A percentile compares a stretch with the other conserved stretches of the same genome.
phyloP scores from a whole-genome alignment of 2,888 invertebrate genomes.

The Papilio elwesi region DNA sequence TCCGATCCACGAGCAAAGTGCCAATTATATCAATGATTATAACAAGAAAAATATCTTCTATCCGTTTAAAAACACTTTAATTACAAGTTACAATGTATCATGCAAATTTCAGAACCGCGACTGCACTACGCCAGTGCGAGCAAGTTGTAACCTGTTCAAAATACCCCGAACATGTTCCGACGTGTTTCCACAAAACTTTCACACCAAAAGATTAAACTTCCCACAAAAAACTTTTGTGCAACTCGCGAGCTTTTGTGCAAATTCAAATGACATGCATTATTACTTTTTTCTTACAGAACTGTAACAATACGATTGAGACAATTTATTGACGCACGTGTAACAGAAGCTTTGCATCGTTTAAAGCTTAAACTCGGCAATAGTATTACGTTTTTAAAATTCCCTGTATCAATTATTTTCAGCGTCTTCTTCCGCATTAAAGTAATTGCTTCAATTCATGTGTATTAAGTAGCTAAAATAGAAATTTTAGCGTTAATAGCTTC shows the following conservation, averaged over 20 bases:
- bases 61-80: neutral
- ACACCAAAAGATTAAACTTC: constrained; percentile 9
- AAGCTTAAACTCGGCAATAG: neutral
- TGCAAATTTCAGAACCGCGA: constrained; percentile 10
- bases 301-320: constrained; percentile 15
- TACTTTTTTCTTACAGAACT: constrained; percentile 20
- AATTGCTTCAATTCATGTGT: neutral
- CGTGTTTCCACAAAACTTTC: constrained; percentile 35
- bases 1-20: neutral
- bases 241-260: constrained; percentile 20
- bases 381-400: neutral
- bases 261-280: constrained; percentile 28
- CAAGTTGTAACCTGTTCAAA: constrained; percentile 38
- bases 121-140: neutral
- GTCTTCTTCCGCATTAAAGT: neutral
- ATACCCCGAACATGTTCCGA: constrained; percentile 35
- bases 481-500: no score
- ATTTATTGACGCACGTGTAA: constrained; percentile 45
- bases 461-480: neutral
- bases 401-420: neutral
- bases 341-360: constrained; percentile 3
- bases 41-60: neutral
- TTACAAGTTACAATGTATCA: constrained; percentile 15
- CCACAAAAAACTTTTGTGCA: constrained; percentile 38
- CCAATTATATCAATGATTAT: neutral